These are phyloP conservation scores for Heteromormyrus szaboi DNA, from an alignment of 2,797 vertebrate species.

Conservation along the genomic window DNA sequence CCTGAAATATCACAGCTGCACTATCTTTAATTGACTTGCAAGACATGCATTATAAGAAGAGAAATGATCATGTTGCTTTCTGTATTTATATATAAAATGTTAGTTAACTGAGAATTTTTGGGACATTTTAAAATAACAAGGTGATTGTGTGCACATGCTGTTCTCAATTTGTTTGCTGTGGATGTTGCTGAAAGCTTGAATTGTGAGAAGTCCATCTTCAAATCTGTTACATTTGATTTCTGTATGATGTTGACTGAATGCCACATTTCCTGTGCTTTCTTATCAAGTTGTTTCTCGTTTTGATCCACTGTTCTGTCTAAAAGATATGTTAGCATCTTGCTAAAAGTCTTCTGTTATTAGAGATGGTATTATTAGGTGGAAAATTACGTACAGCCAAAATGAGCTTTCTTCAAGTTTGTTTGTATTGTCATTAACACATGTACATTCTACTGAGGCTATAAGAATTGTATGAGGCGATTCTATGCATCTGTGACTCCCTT, in stretches of 20 bases:
- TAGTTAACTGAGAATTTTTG: background rate
- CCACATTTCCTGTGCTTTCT: background rate
- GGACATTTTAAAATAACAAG: background rate
- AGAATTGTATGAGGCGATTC: background rate
- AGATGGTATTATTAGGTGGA: background rate
- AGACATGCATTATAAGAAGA: slow-evolving; percentile 9
- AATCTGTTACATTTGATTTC: background rate
- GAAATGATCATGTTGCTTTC: background rate
- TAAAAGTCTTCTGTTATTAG: background rate
- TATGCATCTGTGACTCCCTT: background rate
- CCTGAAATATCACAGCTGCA: background rate
- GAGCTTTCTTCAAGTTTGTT: background rate
- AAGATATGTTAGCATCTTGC: background rate
- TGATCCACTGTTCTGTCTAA: background rate
- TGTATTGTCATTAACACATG: background rate
- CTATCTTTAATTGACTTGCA: slow-evolving; percentile 1
- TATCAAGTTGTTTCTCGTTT: background rate
- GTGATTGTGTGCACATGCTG: background rate
- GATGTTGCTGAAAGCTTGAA: background rate
- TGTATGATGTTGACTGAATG: background rate
- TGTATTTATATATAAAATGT: background rate
- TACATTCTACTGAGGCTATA: background rate
- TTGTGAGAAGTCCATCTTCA: background rate
- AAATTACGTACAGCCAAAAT: background rate
- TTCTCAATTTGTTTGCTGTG: background rate